Evolutionary conservation across 2,888 invertebrate species (phyloP), one percentile per base, ranked within the genome.

Genomic region (Chaitophorus viminalis): DNA sequence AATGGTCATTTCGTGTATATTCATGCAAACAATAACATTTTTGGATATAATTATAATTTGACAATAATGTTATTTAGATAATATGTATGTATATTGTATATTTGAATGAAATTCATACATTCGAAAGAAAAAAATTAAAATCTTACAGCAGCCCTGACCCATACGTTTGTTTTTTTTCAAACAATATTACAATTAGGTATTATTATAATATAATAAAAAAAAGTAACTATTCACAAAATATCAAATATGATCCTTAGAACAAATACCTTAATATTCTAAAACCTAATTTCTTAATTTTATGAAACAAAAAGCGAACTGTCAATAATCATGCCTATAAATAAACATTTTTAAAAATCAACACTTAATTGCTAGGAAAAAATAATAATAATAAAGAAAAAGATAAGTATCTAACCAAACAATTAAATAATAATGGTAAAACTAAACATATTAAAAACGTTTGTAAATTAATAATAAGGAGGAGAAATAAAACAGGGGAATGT

Each of bases 261-360:
- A 65, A 81, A 81, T 81, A 87, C 60, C 39, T 87, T 81, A 79
- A 65, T 81, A 74, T 65, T 87, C 33, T 87, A 87, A 75, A 81
- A 65, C 39, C 31, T 74, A 75, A 87, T 46, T 46, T 33, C 60
- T 68, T 85, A 68, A 77, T 52, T 31, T 25, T 81, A 79, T 31
- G 14, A 81, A 87, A 87, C 60, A 81, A 79, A 72, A 74, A 87
- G 74, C 76, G 78, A 70, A 33, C 54, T 79, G 87, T 81, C 79
- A 87, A 81, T 74, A 87, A 81, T 81, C 31, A 33, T 87, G 87
- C 81, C 81, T 87, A 81, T 72, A 81, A 87, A 87, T 87, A 87
- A 87, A 87, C 87, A 87, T 87, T 87, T 87, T 74, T n/a, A 81
- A 81, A 87, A 87, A 87, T 87, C 87, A 87, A 87, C 87, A 87